These are phyloP conservation scores for Tupaia tana DNA, from an alignment of 2,113 vertebrate genomes.

Conservation along the genomic window DNA sequence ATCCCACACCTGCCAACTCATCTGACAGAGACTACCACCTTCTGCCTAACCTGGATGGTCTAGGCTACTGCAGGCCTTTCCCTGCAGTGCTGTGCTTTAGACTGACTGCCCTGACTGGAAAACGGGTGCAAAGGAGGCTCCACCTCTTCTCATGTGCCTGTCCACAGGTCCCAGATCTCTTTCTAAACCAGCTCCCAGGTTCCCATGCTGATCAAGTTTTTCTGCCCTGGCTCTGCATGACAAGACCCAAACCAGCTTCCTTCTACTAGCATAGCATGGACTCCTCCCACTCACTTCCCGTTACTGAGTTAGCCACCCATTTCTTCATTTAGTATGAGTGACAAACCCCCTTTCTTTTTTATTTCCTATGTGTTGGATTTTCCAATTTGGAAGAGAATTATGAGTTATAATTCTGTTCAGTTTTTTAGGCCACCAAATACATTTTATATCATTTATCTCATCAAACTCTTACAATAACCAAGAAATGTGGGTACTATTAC, in stretches of 20 bases:
- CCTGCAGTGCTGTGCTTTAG: too few relatives aligned
- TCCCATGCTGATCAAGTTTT: background rate
- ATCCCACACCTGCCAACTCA: background rate
- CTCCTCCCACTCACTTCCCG: background rate
- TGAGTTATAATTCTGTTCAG: background rate
- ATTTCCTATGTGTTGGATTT: background rate
- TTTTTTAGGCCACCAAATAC: background rate
- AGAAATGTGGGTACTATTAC: background rate
- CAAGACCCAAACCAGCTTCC: background rate
- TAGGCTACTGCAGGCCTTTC: background rate
- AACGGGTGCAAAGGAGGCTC: background rate
- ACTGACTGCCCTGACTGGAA: background rate
- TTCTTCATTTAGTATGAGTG: background rate
- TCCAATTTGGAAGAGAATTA: conserved; percentile 15
- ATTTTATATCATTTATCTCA: background rate
- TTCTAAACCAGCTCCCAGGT: background rate
- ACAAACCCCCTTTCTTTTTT: background rate
- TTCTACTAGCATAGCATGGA: background rate
- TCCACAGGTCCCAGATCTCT: background rate
- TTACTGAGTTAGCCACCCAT: background rate
- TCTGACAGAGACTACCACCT: background rate
- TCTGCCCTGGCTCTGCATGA: background rate
- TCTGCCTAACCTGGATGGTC: background rate
- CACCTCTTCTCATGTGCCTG: background rate
- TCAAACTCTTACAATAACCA: background rate